Percentiles rank a stretch among this genome's conserved stretches.
Evolutionary conservation across 2,113 vertebrate genomes (phyloP).

Genomic region (Lipophrys pholis): DNA sequence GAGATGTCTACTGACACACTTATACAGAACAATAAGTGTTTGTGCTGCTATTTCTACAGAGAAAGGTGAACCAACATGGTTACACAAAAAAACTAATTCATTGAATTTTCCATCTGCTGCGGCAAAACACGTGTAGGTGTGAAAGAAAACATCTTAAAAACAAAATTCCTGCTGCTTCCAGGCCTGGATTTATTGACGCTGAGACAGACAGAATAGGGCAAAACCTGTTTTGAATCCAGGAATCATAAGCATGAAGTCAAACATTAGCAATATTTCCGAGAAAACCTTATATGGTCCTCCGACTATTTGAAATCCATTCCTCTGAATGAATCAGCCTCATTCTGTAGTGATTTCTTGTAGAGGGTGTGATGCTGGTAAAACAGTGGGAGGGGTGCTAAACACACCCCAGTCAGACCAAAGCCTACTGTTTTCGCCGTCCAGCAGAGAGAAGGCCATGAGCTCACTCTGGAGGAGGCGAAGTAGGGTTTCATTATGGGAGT

Average conservation of each 20-base stretch:
- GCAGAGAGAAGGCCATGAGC: constrained; percentile 71
- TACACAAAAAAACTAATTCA: constrained; percentile 31
- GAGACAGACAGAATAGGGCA: constrained; percentile 18
- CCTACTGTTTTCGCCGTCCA: constrained; percentile 62
- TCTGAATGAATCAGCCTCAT: constrained; percentile 72
- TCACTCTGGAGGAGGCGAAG: constrained; percentile 73
- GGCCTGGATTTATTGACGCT: constrained; percentile 16
- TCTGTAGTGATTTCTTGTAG: constrained; percentile 66
- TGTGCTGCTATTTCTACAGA: constrained; percentile 21
- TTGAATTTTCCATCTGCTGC: constrained; percentile 43
- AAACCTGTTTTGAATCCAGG: constrained; percentile 27
- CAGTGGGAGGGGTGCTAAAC: constrained; percentile 69
- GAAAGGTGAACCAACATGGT: constrained; percentile 31
- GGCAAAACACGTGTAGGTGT: constrained; percentile 15
- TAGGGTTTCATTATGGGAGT: constrained; percentile 71
- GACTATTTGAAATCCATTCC: constrained; percentile 41
- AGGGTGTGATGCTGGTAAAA: constrained; percentile 72
- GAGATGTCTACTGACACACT: not conserved
- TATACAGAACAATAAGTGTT: not conserved
- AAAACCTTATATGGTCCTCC: constrained; percentile 1
- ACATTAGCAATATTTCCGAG: constrained; percentile 40
- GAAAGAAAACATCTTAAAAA: constrained; percentile 46
- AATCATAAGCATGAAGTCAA: constrained; percentile 55
- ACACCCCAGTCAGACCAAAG: constrained; percentile 64
- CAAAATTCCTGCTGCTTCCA: constrained; percentile 35